Conservation (phyloP, 2,113 vertebrate species). For the Bagarius yarrelli region DNA sequence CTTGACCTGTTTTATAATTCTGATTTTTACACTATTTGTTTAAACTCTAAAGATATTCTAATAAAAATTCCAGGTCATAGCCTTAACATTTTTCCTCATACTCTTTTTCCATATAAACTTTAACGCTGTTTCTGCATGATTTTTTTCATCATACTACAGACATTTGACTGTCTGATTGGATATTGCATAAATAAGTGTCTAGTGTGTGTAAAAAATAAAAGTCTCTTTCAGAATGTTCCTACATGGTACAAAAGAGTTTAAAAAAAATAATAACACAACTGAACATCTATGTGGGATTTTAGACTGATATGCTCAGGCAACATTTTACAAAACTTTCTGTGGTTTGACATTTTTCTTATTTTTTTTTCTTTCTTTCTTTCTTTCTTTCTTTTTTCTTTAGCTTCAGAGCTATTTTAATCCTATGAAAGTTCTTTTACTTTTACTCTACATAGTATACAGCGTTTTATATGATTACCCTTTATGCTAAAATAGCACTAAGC, state of each 20-base stretch:
- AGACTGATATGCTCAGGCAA: not conserved
- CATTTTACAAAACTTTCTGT: too few species aligned
- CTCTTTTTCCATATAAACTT: not conserved
- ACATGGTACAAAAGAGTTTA: not conserved
- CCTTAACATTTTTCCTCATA: not conserved
- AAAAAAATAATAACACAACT: not conserved
- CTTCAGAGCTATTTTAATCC: too few species aligned
- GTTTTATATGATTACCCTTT: not conserved
- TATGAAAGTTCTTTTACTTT: not conserved
- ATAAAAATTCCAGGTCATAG: not conserved
- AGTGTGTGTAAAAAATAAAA: not conserved
- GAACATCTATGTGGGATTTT: not conserved
- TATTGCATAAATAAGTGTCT: not conserved
- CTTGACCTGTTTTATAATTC: not conserved
- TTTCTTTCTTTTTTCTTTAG: too few species aligned
- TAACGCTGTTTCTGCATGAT: not conserved
- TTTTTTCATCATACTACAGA: not conserved
- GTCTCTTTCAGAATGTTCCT: not conserved
- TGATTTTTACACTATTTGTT: not conserved
- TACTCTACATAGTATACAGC: not conserved
- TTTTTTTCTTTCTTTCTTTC: too few species aligned
- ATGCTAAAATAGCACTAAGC: conserved; percentile 13
- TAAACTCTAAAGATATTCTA: not conserved
- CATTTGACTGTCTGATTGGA: not conserved
- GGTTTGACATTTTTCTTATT: too few species aligned